phyloP scores from a whole-genome alignment of 2,113 vertebrate genomes.

The Phainopepla nitens region DNA sequence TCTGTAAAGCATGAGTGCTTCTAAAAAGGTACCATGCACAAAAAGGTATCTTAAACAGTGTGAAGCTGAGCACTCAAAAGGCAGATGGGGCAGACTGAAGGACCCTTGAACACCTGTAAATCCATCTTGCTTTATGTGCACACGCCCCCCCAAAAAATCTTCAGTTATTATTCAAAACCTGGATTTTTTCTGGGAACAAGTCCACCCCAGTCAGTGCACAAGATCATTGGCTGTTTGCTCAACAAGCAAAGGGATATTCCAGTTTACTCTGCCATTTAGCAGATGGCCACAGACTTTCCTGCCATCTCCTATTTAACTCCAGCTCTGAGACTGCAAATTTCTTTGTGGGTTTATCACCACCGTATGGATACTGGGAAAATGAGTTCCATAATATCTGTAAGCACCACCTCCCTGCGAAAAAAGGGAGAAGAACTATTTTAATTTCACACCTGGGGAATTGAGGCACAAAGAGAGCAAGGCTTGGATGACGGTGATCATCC shows the following conservation, averaged over 20 bases:
- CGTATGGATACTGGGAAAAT: neutral
- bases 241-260: neutral
- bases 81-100: neutral
- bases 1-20: neutral
- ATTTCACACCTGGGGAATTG: neutral
- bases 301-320: neutral
- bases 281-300: neutral
- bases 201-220: neutral
- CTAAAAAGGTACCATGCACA: accelerated
- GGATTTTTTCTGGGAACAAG: neutral
- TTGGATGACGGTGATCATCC: neutral
- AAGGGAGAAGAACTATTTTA: neutral
- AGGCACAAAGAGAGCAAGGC: neutral
- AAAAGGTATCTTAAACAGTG: neutral
- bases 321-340: neutral
- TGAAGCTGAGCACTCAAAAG: neutral
- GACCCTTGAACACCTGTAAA: neutral
- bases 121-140: neutral
- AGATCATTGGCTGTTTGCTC: neutral
- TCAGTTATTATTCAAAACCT: neutral
- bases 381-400: neutral
- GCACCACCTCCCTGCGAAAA: neutral
- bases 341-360: neutral
- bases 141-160: neutral
- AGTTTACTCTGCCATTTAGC: neutral